Conservation (phyloP, 2,113 vertebrate genomes). For the Epinephelus cyanopodus region DNA sequence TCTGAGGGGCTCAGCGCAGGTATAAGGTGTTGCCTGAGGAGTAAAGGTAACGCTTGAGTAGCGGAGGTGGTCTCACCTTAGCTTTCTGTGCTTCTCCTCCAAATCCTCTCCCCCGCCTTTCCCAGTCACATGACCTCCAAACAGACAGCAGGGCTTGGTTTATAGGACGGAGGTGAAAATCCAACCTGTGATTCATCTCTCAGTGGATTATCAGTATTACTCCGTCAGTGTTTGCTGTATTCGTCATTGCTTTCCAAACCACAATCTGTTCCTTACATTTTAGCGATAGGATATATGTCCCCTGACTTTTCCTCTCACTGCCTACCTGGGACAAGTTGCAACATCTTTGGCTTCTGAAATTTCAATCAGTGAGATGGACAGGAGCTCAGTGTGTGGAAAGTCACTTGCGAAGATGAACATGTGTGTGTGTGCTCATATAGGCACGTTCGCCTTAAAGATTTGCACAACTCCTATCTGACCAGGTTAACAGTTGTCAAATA, state of each 20-base stretch:
- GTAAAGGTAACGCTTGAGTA: conserved; percentile 54
- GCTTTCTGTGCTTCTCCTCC: conserved; percentile 58
- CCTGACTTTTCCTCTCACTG: neutral
- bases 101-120: conserved; percentile 51
- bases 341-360: conserved; percentile 68
- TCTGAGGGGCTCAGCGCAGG: conserved; percentile 30
- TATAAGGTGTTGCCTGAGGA: conserved; percentile 55
- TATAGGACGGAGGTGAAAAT: conserved; percentile 56
- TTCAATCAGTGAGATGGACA: conserved; percentile 60
- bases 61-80: conserved; percentile 75
- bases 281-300: conserved; percentile 3
- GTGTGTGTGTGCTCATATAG: conserved; percentile 24
- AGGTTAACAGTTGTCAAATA: conserved; percentile 34
- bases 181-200: conserved; percentile 68
- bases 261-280: conserved; percentile 9
- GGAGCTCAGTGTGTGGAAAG: conserved; percentile 44
- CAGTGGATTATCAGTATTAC: conserved; percentile 51
- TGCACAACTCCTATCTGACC: conserved; percentile 17
- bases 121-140: conserved; percentile 78
- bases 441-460: conserved; percentile 11
- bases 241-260: conserved; percentile 18
- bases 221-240: conserved; percentile 31
- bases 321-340: conserved; percentile 70
- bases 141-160: conserved; percentile 58
- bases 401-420: neutral